Base-by-base conservation (phyloP, 1,140 invertebrate genomes). In the Brachystomella parvula region DNA sequence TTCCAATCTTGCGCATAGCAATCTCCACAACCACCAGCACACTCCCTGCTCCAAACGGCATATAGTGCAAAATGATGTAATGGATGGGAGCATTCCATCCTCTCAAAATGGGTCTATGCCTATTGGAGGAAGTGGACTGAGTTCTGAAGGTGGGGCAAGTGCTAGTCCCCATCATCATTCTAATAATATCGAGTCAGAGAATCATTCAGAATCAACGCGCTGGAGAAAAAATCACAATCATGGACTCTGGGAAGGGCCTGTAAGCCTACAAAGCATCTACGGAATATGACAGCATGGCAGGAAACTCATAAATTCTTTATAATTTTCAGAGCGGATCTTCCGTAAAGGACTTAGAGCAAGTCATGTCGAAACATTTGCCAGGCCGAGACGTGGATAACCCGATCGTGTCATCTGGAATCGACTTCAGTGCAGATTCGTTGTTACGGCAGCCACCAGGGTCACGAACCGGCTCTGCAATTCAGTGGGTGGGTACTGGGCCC, bases 311-410 rank as follows among this genome's bases (percentile, higher is more conserved):
- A 44, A 44, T 44, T 9, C n/a, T 44, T 44, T 44, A 44, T 26
- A 56, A 56, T 17, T 65, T 71, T 28, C 24, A 74, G 9, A 70
- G 73, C 53, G 79, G 77, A 3, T 81, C 79, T 2, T 88, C 89
- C 0, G 90, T 94, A 0, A 92, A 93, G 76, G 92, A 96, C 74
- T 80, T 96, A 67, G 93, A 97, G 78, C 91, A 94, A 74, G 92
- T 91, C 17, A 97, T 96, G 93, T 94, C 93, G 26, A 94, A 95
- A 76, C 93, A 96, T 80, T 79, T 96, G 47, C 92, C 93, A 0
- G 75, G 75, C 24, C 70, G 73, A 47, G 68, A 75, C 31, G 44
- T 33, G 53, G 78, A 80, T 71, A 82, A 87, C 71, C 86, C 90
- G 0, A 62, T 71, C 26, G 63, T 64, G 21, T 59, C 67, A 17